These are phyloP conservation scores for Montifringilla adamsi DNA, from an alignment of 2,113 vertebrate genomes.

Conservation along the genomic window DNA sequence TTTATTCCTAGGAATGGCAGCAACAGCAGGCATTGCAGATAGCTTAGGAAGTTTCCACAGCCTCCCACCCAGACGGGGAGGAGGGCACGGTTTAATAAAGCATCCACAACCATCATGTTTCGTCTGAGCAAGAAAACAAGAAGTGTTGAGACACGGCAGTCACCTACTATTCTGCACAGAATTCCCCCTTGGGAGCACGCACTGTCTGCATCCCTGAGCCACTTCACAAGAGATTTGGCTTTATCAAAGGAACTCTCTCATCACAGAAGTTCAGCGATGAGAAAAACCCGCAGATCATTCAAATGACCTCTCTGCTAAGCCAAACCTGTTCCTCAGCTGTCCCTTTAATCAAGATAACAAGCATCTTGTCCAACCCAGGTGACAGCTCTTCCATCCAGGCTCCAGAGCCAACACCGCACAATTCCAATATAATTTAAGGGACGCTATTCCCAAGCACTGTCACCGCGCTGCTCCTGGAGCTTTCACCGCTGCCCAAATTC, in stretches of 20 bases:
- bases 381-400: background rate
- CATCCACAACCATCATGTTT: background rate
- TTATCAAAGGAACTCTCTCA: background rate
- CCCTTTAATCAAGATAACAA: background rate
- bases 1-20: background rate
- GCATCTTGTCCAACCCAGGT: background rate
- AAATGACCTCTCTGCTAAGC: background rate
- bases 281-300: background rate
- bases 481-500: background rate
- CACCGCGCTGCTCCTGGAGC: background rate
- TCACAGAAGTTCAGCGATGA: background rate
- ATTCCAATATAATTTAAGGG: accelerated
- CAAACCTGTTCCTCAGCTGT: background rate
- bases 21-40: background rate
- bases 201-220: background rate
- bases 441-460: background rate
- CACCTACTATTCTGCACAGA: background rate
- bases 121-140: background rate
- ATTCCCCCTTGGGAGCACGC: background rate
- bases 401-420: background rate
- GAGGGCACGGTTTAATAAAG: background rate
- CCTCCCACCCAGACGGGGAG: background rate
- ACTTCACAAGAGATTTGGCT: background rate
- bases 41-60: background rate
- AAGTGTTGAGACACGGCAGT: background rate